Conservation (phyloP, 1,140 invertebrate genomes). For the Antheraea pernyi region DNA sequence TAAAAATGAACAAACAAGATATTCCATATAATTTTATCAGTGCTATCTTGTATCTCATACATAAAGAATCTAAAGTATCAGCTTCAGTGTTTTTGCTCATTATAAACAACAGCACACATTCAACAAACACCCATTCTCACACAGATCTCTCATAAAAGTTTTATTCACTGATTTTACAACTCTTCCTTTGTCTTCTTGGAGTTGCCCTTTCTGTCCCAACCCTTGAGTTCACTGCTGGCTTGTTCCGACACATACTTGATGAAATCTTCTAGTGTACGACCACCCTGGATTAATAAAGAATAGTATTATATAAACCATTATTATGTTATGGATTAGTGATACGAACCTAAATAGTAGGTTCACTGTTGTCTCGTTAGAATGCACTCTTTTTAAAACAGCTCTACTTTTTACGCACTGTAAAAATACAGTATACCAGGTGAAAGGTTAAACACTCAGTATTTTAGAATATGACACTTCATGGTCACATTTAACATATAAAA, state of each 20-base stretch:
- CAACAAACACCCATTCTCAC: conserved; percentile 45
- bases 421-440: too few species aligned
- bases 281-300: conserved; percentile 82
- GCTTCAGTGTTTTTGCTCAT: conserved; percentile 7
- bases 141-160: conserved; percentile 72
- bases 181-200: conserved; percentile 86
- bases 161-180: conserved; percentile 65
- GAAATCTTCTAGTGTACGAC: conserved; percentile 96
- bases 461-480: too few species aligned
- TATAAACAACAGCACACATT: neutral
- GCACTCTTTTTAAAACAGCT: too few species aligned
- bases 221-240: conserved; percentile 92
- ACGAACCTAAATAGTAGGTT: too few species aligned
- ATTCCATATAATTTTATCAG: neutral
- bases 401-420: too few species aligned
- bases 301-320: too few species aligned
- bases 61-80: neutral
- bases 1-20: too few species aligned
- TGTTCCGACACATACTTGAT: conserved; percentile 97
- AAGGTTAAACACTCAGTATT: too few species aligned
- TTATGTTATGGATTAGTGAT: too few species aligned
- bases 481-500: too few species aligned
- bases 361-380: too few species aligned
- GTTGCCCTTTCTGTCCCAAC: conserved; percentile 94
- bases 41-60: neutral